Percentiles rank a stretch among this genome's conserved stretches.
phyloP scores from a whole-genome alignment of 2,113 vertebrate species.

The Vidua macroura region DNA sequence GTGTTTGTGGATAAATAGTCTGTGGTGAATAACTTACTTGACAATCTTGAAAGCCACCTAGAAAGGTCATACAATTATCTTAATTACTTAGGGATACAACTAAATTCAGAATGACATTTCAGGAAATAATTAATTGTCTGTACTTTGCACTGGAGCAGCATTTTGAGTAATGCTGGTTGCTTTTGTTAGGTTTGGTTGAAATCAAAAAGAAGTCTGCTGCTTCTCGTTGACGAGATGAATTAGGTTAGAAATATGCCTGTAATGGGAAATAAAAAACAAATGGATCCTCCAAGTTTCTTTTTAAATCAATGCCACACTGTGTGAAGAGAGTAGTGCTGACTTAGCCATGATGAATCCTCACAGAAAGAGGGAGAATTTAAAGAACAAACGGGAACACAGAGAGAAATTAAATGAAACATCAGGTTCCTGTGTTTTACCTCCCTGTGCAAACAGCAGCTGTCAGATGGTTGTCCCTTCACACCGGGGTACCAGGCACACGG shows the following conservation, averaged over 20 bases:
- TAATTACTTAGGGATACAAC: neutral
- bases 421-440: neutral
- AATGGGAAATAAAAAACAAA: conserved; percentile 18
- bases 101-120: neutral
- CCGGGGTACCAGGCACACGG: neutral
- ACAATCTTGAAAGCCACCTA: neutral
- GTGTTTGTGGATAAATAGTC: neutral
- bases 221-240: neutral
- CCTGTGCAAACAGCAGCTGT: neutral
- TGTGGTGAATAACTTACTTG: neutral
- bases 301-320: neutral
- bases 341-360: neutral
- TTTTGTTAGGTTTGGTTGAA: conserved; percentile 3
- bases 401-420: neutral
- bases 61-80: neutral
- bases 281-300: neutral
- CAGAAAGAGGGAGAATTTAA: neutral
- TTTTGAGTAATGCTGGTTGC: neutral
- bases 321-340: neutral
- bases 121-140: neutral
- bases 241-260: neutral
- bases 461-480: conserved; percentile 3
- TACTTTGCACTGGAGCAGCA: neutral
- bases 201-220: neutral
- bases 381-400: neutral